phyloP scores from a whole-genome alignment of 1,140 invertebrate species.

The Acromyrmex heyeri region DNA sequence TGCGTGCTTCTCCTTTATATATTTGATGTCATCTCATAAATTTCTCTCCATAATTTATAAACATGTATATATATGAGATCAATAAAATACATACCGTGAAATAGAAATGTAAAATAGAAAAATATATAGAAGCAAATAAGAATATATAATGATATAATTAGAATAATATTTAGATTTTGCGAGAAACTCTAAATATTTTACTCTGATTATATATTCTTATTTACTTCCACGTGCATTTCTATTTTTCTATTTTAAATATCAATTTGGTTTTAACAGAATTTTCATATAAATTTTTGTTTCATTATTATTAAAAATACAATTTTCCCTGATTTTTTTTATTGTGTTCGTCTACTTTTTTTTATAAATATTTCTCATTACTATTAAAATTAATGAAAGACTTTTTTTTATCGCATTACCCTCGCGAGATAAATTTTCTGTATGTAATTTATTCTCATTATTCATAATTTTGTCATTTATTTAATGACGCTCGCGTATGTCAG shows the following conservation, averaged over 20 bases:
- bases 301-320: background rate
- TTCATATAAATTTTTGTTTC: background rate
- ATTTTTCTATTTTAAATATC: background rate
- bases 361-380: background rate
- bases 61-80: background rate
- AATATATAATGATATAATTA: too few relatives aligned
- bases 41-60: background rate
- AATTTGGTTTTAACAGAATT: background rate
- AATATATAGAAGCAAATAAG: too few relatives aligned
- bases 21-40: background rate
- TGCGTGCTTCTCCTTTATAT: background rate
- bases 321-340: background rate
- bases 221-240: background rate
- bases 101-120: too few relatives aligned
- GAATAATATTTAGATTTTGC: background rate
- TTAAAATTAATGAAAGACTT: background rate
- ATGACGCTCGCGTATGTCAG: background rate
- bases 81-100: background rate
- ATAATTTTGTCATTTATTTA: conserved; percentile 8
- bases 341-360: background rate
- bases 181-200: background rate
- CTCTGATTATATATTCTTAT: background rate
- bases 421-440: background rate
- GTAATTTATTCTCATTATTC: background rate
- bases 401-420: background rate